Evolutionary conservation across 2,797 vertebrate genomes (phyloP), one percentile per base, ranked within the genome.

Genomic region (Pantherophis vulpinus): DNA sequence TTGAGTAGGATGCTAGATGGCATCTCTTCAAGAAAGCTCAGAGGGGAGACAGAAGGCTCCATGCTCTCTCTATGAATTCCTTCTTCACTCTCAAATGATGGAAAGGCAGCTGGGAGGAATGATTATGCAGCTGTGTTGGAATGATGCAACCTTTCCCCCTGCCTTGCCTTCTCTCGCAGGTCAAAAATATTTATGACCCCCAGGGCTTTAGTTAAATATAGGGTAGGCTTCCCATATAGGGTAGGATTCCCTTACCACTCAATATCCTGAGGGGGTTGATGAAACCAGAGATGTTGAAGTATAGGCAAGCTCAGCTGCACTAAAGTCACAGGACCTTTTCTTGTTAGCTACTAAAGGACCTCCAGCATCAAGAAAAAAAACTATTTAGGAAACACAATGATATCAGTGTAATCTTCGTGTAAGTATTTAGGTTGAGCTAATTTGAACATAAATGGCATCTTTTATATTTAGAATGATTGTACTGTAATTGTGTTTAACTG

Each of bases 121-220:
- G 79, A 89, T 63, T 7, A 51, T 66, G 66, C 86, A 92, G 89
- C 86, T 66, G 86, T 87, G 59, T 54, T 86, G 88, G 59, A 92
- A 86, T 42, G 54, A 70, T 91, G 90, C 87, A 23, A 5, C 59
- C 51, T 59, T 86, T 87, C 58, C 42, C 20, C n/a, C 54, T 87
- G 54, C 58, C 93, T 61, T 47, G 47, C 12, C 25, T 70, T 59
- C 18, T 90, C 88, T n/a, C 9, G 29, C 42, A 37, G 32, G 59
- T 90, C 60, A 56, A 37, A 90, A 90, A 47, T 61, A 87, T 90
- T 93, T 74, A 92, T 59, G 59, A 86, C 37, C 54, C 74, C 27
- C 83, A 54, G 58, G 59, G 90, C 37, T 29, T 63, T n/a, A 63
- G 87, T 91, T 56, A 93, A 89, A 86, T 91, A 86, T 91, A 86